Evolutionary conservation across 2,797 vertebrate species (phyloP), one percentile per base, ranked within the genome.

Genomic region (Fistularia tabacaria): DNA sequence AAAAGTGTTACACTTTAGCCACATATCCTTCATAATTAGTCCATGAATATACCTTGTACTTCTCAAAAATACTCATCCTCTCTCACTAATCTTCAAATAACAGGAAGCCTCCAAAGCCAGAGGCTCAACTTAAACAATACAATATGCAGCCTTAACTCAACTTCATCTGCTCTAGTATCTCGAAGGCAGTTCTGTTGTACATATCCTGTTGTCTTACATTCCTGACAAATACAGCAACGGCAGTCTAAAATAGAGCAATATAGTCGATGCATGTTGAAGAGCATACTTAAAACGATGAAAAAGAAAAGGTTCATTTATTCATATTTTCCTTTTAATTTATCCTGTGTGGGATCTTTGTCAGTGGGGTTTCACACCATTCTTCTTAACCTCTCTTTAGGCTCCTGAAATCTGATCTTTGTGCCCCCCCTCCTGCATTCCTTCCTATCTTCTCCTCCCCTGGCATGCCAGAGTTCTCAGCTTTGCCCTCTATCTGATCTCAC

Each of bases 371-470:
- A 51, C 62, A 66, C 58, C 8, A 58, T 72, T 79, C 62, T 63
- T 55, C 57, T 60, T 69, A 56, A 62, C 53, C 54, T 82, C 63
- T 74, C 50, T 88, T 78, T 56, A 77, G 71, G 75, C 87, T 89
- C 69, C 62, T 85, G 92, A 91, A 94, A 93, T 88, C 80, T 77
- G 91, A 93, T 90, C 88, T 74, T 68, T 69, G 77, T 68, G 67
- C 77, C 83, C 36, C 12, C 12, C 79, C 83, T 77, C 80, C 60
- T 69, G 68, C 82, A 88, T 84, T 89, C 89, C 81, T 84, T 76
- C n/a, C 37, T 13, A 13, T 13, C 37, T 2, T 36, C 11, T 80
- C 82, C 79, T 77, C 59, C 70, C 70, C 44, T 14, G 36, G 70
- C 77, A 86, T 85, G 79, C 85, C 81, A 65, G 75, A 81, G 57